phyloP scores from a whole-genome alignment of 2,888 invertebrate species.

The Tineola bisselliella region DNA sequence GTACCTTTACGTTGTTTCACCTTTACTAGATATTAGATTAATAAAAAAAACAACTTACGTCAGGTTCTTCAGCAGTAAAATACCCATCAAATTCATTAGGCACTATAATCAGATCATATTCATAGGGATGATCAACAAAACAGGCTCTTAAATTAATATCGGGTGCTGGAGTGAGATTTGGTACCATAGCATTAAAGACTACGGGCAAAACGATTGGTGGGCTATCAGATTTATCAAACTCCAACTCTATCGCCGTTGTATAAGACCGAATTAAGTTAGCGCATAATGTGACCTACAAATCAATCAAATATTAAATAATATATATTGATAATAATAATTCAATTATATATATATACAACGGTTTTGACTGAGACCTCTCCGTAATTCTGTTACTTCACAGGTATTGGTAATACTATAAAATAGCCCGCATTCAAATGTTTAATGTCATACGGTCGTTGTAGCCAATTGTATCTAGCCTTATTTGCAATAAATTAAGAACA shows the following conservation, averaged over 20 bases:
- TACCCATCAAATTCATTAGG: slow-evolving; percentile 61
- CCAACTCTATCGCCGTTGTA: slow-evolving; percentile 55
- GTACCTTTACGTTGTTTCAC: no score
- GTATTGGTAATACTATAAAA: no score
- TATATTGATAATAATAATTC: background rate
- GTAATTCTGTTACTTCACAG: no score
- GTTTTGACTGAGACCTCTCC: no score
- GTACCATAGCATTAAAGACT: slow-evolving; percentile 56
- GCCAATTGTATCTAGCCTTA: no score
- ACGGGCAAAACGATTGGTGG: slow-evolving; percentile 64
- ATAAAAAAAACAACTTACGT: slow-evolving; percentile 26
- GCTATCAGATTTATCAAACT: slow-evolving; percentile 67
- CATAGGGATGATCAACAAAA: slow-evolving; percentile 67
- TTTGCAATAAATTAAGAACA: background rate
- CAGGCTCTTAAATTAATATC: slow-evolving; percentile 66
- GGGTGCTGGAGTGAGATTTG: slow-evolving; percentile 52
- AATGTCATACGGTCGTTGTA: no score
- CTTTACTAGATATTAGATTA: no score
- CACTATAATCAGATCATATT: slow-evolving; percentile 48
- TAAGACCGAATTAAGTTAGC: slow-evolving; percentile 61
- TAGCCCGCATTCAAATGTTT: no score
- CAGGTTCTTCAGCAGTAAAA: slow-evolving; percentile 41
- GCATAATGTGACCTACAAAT: slow-evolving; percentile 63
- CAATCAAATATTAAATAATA: background rate
- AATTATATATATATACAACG: no score